Evolutionary conservation across 2,888 invertebrate species (phyloP).

Genomic region (Acanthosepion esculentum): DNA sequence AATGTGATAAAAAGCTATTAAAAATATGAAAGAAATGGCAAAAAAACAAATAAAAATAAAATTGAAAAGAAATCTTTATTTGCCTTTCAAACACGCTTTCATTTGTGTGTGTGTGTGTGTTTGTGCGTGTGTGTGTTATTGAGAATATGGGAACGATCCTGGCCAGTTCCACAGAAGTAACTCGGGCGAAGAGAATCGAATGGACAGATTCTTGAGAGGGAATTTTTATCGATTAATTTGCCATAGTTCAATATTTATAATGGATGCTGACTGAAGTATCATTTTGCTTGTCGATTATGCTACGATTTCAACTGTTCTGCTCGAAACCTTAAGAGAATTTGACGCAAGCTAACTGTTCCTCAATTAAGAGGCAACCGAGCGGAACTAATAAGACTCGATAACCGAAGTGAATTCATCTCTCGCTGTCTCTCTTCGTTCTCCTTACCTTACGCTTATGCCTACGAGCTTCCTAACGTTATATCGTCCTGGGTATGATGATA

Average conservation of each 20-base stretch:
- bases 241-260: background rate
- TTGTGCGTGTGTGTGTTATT: no score
- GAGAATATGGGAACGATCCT: background rate
- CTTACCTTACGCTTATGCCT: no score
- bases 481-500: no score
- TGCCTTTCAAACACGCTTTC: no score
- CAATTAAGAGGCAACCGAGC: background rate
- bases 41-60: no score
- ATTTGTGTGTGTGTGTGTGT: no score
- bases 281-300: background rate
- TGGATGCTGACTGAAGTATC: background rate
- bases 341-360: background rate
- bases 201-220: background rate
- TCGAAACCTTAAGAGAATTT: background rate
- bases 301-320: background rate
- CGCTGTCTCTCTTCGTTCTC: no score
- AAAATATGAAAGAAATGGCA: no score
- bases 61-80: no score
- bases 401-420: background rate
- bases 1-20: no score
- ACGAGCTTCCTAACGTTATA: no score
- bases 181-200: background rate
- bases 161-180: background rate
- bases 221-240: constrained; percentile 1
- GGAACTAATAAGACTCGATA: background rate